Evolutionary conservation across 1,140 invertebrate genomes (phyloP).

Genomic region (Stratiolaelaps scimitus): DNA sequence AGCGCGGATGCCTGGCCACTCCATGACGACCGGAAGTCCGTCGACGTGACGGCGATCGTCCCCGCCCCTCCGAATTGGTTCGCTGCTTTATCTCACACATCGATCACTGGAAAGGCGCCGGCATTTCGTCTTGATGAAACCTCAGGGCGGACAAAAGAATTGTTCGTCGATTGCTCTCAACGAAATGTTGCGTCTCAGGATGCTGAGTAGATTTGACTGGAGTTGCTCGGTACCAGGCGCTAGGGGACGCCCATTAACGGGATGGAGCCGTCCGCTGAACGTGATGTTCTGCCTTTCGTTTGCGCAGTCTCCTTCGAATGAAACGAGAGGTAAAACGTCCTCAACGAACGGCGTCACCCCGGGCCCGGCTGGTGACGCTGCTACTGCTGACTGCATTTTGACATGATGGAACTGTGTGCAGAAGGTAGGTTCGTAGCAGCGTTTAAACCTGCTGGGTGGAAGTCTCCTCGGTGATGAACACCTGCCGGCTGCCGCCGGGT

Average conservation of each 20-base stretch:
- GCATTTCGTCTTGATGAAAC: neutral
- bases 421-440: neutral
- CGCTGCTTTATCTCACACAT: constrained; percentile 24
- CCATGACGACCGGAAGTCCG: neutral
- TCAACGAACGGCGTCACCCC: neutral
- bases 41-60: neutral
- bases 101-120: constrained; percentile 20
- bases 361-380: neutral
- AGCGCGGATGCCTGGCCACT: too few species aligned
- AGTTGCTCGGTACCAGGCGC: neutral
- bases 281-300: too few species aligned
- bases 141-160: neutral
- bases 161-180: neutral
- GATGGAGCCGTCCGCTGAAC: too few species aligned
- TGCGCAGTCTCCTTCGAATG: neutral
- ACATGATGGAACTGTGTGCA: constrained; percentile 13
- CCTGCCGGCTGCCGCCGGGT: constrained; percentile 36
- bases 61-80: neutral
- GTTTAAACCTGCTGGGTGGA: constrained; percentile 30
- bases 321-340: neutral
- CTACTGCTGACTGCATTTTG: neutral
- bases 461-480: constrained; percentile 36
- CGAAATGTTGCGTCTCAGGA: constrained; percentile 21
- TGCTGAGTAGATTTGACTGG: constrained; percentile 11
- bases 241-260: too few species aligned